phyloP scores from a whole-genome alignment of 2,113 vertebrate genomes.

The Melierax canorus region DNA sequence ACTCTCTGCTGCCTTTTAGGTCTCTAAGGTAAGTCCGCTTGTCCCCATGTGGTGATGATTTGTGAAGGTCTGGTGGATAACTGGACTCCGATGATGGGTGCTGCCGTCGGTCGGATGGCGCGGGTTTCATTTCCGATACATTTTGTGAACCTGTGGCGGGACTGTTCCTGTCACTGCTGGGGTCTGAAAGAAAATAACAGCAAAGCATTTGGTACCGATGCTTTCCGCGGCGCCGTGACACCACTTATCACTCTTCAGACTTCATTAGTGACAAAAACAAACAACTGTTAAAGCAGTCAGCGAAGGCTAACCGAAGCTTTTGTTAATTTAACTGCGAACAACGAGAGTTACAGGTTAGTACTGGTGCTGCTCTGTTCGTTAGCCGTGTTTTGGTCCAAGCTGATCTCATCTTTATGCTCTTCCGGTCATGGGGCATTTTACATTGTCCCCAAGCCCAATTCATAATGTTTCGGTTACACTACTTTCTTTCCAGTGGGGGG shows the following conservation, averaged over 20 bases:
- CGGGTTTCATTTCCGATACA: constrained; percentile 90
- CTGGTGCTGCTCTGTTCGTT: constrained; percentile 23
- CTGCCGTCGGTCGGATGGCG: constrained; percentile 77
- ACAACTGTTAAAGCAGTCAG: constrained; percentile 73
- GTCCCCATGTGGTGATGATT: constrained; percentile 88
- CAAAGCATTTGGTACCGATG: constrained; percentile 65
- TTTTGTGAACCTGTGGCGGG: constrained; percentile 89
- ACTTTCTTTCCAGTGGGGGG: background rate
- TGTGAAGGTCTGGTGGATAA: constrained; percentile 87
- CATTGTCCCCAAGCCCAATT: constrained; percentile 16
- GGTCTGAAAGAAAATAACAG: constrained; percentile 87
- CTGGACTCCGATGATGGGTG: constrained; percentile 85
- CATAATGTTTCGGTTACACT: background rate
- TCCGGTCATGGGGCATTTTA: constrained; percentile 22
- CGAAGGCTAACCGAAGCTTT: constrained; percentile 62
- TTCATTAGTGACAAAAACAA: constrained; percentile 77
- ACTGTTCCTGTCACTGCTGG: constrained; percentile 84
- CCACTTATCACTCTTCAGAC: constrained; percentile 54
- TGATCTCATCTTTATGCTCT: constrained; percentile 19
- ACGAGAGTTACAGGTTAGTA: constrained; percentile 56
- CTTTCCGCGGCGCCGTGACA: background rate
- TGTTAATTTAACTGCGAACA: constrained; percentile 64
- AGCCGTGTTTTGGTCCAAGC: constrained; percentile 33
- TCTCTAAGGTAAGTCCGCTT: constrained; percentile 77
- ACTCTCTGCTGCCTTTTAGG: constrained; percentile 76